phyloP scores from a whole-genome alignment of 1,140 invertebrate genomes.

The Pogonomyrmex californicus region DNA sequence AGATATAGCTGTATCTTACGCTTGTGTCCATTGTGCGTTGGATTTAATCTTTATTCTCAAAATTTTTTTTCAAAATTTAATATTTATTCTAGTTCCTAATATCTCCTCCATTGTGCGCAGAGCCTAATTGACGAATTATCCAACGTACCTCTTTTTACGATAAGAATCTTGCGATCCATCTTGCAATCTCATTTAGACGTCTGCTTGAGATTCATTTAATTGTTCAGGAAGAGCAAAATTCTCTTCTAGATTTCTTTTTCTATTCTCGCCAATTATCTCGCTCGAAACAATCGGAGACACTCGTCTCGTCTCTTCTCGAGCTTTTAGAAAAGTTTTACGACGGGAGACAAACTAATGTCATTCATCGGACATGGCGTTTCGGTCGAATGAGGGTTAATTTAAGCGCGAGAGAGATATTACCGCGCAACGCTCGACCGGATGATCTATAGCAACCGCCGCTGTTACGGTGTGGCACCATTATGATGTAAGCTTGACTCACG shows the following conservation, averaged over 20 bases:
- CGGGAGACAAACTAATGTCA: neutral
- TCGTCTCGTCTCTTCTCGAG: neutral
- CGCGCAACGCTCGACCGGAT: conserved; percentile 63
- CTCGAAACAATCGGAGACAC: neutral
- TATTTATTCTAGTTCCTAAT: too few species aligned
- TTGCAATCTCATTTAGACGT: neutral
- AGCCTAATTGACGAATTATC: neutral
- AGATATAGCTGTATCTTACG: too few species aligned
- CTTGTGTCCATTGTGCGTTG: too few species aligned
- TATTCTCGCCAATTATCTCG: neutral
- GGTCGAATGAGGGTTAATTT: conserved; percentile 59
- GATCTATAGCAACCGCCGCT: conserved; percentile 60
- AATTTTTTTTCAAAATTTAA: too few species aligned
- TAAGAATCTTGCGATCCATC: neutral
- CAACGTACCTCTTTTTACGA: neutral
- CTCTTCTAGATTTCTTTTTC: neutral
- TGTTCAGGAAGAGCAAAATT: neutral
- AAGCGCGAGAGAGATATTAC: conserved; percentile 52
- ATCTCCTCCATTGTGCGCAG: too few species aligned
- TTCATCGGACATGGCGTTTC: conserved; percentile 39
- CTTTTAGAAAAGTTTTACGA: neutral
- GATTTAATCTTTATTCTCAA: too few species aligned
- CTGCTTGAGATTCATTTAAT: neutral
- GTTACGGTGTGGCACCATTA: conserved; percentile 55
- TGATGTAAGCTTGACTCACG: conserved; percentile 63